Conservation (phyloP, 1,140 invertebrate genomes). For the Hycleus phaleratus region DNA sequence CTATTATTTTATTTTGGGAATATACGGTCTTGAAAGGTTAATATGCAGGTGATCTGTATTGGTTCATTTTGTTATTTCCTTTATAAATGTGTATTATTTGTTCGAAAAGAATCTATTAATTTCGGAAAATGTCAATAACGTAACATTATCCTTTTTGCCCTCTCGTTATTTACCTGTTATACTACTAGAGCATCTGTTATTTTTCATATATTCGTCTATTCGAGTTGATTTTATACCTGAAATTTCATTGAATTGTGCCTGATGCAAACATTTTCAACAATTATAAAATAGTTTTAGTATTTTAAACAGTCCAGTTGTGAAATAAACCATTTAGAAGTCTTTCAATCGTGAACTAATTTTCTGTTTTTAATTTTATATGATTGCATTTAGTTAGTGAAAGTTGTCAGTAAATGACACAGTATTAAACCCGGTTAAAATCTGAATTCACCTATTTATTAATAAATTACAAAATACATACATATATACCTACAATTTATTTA, state of each 20-base stretch:
- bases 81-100: neutral
- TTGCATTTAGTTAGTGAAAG: slow-evolving; percentile 20
- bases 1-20: too few relatives aligned
- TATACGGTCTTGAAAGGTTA: neutral
- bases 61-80: slow-evolving; percentile 2
- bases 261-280: too few relatives aligned
- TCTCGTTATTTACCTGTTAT: neutral
- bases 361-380: slow-evolving; percentile 14
- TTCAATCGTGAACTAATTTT: slow-evolving; percentile 16
- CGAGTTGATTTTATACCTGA: too few relatives aligned
- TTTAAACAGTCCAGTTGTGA: too few relatives aligned
- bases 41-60: slow-evolving; percentile 11
- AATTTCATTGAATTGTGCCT: too few relatives aligned
- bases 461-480: too few relatives aligned
- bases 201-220: neutral
- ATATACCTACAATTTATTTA: too few relatives aligned
- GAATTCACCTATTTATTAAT: too few relatives aligned
- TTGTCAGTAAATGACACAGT: neutral
- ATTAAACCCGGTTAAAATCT: too few relatives aligned
- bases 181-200: neutral
- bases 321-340: slow-evolving; percentile 10
- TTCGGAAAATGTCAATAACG: slow-evolving; percentile 12
- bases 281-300: too few relatives aligned
- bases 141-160: slow-evolving; percentile 9
- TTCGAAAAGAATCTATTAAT: slow-evolving; percentile 13